Evolutionary conservation across 2,888 invertebrate species (phyloP), one percentile per base, ranked within the genome.

Genomic region (Hedya salicella): DNA sequence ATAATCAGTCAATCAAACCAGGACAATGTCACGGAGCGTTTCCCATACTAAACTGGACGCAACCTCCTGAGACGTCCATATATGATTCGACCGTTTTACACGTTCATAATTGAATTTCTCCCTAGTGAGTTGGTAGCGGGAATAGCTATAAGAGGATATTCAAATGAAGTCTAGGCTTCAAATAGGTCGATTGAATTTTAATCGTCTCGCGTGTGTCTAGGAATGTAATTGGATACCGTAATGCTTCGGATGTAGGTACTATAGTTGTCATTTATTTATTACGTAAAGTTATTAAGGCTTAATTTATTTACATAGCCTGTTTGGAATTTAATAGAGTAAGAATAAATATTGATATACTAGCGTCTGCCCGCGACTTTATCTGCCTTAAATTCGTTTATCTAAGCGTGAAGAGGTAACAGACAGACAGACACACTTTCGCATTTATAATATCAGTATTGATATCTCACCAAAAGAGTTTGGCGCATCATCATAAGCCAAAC

Each of bases 91-190:
- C 50, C 50, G 30, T 40, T 39, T 19, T 25, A 42, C 42, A 14
- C 8, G 32, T 30, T 5, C 17, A 50, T 16, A 16, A 32, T 50
- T 32, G 52, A 44, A 42, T 17, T 42, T 52, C 17, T 21, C 62
- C 53, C 62, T 21, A 16, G 59, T 50, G 59, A 13, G 19, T 42
- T 21, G 25, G 13, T 56, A 57, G 32, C 44, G 44, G 56, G 42
- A 56, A n/a, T 44, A 25, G 25, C 44, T 40, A 50, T 14, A 65
- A 53, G 39, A 25, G 40, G 21, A 59, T 64, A 65, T 65, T 52
- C 65, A 59, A 53, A 65, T 65, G 39, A 46, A 46, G 48, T 21
- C 36, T 32, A 39, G 30, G 50, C 42, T 21, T 48, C 32, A 46
- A 62, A 62, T 39, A 39, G 44, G 21, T 42, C 25, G 19, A 1